Evolutionary conservation across 2,797 vertebrate genomes (phyloP), one percentile per base, ranked within the genome.

Genomic region (Podarcis siculus): DNA sequence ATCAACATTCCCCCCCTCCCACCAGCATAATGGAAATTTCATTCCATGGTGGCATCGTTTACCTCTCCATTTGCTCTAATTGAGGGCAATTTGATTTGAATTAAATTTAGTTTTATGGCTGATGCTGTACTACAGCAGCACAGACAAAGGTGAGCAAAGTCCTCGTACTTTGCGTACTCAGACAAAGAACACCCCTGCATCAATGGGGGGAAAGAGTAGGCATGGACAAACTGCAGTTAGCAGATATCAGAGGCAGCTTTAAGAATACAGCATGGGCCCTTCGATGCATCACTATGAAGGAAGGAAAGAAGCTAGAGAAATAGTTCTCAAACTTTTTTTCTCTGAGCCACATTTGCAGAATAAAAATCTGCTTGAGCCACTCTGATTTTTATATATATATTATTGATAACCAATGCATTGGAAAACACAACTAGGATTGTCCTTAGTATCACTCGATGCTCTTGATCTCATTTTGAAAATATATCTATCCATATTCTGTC

Each of bases 61-160:
- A 91, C 81, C 75, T 95, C 84, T 84, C 89, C 86, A 94, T 95
- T 94, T 91, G 90, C 89, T 94, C 64, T 94, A 92, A 95, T 79
- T 93, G 93, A 91, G 89, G 83, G 88, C 81, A 90, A 82, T 90
- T 95, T 92, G 91, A 94, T 92, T 92, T 89, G 83, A 95, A 87
- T 92, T 93, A 94, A 90, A 94, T 90, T 93, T 90, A 89, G 86
- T 89, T 91, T 91, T 94, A 92, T 75, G 79, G 84, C 79, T 91
- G 87, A 89, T 92, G 69, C 4, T 92, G 15, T 66, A 91, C 0
- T 0, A 83, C 3, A 86, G 80, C 86, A 90, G n/a, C 73, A 94
- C 93, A 94, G 86, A 76, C 88, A 94, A 61, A 92, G 79, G 75
- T 95, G 78, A 95, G 90, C 55, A 66, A 0, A 0, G 6, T 77